Percentiles rank a stretch among this genome's conserved stretches.
Conservation (phyloP, 2,888 invertebrate species). For the Lepidocyrtinus sp. region DNA sequence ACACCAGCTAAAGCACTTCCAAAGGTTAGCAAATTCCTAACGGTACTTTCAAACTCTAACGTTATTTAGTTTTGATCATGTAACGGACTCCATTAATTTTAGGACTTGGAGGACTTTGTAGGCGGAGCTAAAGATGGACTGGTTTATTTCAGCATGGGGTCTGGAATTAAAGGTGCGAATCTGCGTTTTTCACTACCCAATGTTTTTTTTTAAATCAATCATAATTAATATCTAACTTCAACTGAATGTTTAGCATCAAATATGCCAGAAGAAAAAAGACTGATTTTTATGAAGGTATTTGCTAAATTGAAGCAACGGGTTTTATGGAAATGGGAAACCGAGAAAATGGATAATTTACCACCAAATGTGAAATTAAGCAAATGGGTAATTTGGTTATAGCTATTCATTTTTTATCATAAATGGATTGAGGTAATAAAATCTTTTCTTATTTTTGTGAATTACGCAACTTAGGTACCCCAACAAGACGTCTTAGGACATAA, state of each 20-base stretch:
- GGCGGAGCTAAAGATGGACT: slow-evolving; percentile 56
- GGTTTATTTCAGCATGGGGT: slow-evolving; percentile 62
- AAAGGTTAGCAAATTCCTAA: slow-evolving; percentile 66
- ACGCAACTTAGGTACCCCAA: too few species aligned
- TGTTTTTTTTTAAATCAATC: too few species aligned
- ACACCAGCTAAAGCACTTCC: slow-evolving; percentile 68
- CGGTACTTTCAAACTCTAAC: too few species aligned
- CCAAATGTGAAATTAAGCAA: slow-evolving; percentile 54
- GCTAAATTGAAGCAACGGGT: slow-evolving; percentile 77
- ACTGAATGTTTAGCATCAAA: too few species aligned
- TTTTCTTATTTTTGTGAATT: too few species aligned
- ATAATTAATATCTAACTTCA: too few species aligned
- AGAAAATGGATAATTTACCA: slow-evolving; percentile 50
- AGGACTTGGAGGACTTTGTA: slow-evolving; percentile 57
- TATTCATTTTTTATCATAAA: too few species aligned
- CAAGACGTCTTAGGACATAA: slow-evolving; percentile 54
- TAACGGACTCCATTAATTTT: neutral
- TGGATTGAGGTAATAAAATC: too few species aligned
- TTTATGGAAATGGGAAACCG: slow-evolving; percentile 58
- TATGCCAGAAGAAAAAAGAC: slow-evolving; percentile 74
- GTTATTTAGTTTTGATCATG: too few species aligned
- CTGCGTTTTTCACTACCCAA: too few species aligned
- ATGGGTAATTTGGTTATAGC: too few species aligned
- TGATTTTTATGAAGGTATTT: slow-evolving; percentile 76
- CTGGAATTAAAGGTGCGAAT: slow-evolving; percentile 52